phyloP scores from a whole-genome alignment of 2,888 invertebrate species.

The Melanostoma scalare region DNA sequence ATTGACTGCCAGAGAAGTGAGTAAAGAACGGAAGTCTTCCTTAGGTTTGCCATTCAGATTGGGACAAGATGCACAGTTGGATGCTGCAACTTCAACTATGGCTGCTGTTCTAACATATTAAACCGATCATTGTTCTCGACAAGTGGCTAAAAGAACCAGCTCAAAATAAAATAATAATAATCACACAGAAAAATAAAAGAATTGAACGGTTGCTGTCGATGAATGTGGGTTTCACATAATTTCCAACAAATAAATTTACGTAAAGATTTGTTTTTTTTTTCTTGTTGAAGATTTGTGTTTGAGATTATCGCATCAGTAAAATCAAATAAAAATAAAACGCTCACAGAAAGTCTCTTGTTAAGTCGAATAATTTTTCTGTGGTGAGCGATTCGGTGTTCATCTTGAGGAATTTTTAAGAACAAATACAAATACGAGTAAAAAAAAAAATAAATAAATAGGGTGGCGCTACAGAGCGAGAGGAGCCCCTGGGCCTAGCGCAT shows the following conservation, averaged over 20 bases:
- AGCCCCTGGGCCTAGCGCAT: too few relatives aligned
- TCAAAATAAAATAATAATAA: constrained; percentile 56
- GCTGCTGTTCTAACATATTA: constrained; percentile 78
- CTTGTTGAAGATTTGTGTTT: not conserved
- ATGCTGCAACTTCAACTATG: constrained; percentile 12
- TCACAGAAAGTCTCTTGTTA: too few relatives aligned
- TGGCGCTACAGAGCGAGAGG: too few relatives aligned
- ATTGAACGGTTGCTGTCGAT: constrained; percentile 37
- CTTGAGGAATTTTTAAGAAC: too few relatives aligned
- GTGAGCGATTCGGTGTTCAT: too few relatives aligned
- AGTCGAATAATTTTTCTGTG: too few relatives aligned
- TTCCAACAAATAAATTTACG: constrained; percentile 33
- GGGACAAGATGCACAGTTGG: constrained; percentile 32
- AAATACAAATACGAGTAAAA: too few relatives aligned
- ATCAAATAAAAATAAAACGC: too few relatives aligned
- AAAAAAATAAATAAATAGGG: too few relatives aligned
- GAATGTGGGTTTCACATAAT: constrained; percentile 20
- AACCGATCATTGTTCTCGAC: constrained; percentile 81
- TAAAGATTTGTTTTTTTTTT: constrained; percentile 22
- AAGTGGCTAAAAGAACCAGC: constrained; percentile 74
- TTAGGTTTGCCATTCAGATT: constrained; percentile 60
- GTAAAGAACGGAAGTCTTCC: constrained; percentile 45
- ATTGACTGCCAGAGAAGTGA: constrained; percentile 48
- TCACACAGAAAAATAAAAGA: constrained; percentile 33
- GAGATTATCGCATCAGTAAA: too few relatives aligned